Evolutionary conservation across 1,140 invertebrate genomes (phyloP), one percentile per base, ranked within the genome.

Genomic region (Halesus radiatus): DNA sequence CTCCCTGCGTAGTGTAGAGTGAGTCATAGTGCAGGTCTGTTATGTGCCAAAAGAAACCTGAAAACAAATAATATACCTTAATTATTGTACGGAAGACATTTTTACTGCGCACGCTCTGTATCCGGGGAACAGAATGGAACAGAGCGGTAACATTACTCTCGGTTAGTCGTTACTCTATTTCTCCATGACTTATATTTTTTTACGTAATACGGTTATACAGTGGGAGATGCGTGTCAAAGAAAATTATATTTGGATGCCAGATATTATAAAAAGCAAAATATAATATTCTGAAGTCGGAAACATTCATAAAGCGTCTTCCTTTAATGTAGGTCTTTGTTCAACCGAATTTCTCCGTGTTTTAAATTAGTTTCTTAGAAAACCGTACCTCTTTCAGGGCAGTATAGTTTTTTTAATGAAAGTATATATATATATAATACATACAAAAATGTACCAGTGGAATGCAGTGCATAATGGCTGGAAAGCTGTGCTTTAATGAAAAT

Each of bases 31-130:
- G 96, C 82, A 97, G 93, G 87, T 97, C 96, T 62, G 95, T 96
- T 83, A 97, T 95, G 87, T 97, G 96, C 96, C 96, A 97, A 90
- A 97, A 97, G 87, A 94, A 95, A 83, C 95, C 96, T 97, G 92
- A 18, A 93, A 94, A 88, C 86, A 83, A 86, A 84, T 84, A 77
- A 84, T 81, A 80, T 45, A 26, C 50, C 22, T 72, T 50, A 45
- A 53, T 72, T 72, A 72, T 53, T 16, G 2, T 6, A 45, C 53
- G 62, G 8, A 66, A 79, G 13, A 60, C 20, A 23, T 22, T 15
- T 60, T 60, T 45, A 45, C 37, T 13, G 37, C 10, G 8, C 37
- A 45, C 37, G 37, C 37, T 60, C 23, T 60, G 23, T 10, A 60
- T 26, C 8, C n/a, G 20, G 54, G 5, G n/a, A 22, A 22, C 20